Conservation (phyloP, 2,888 invertebrate genomes). For the Tetropium fuscum region DNA sequence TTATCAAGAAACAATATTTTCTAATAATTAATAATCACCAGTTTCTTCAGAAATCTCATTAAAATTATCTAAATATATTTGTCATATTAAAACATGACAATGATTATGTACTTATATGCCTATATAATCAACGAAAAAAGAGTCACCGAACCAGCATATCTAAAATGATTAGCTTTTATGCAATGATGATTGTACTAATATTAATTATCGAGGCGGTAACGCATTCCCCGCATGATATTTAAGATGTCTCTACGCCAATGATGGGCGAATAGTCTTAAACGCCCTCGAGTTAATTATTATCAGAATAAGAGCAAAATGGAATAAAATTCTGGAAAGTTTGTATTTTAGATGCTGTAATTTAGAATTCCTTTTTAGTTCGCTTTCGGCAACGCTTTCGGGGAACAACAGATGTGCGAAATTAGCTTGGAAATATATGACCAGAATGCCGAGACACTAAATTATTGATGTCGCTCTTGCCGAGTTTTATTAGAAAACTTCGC, state of each 20-base stretch:
- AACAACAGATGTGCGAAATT: constrained; percentile 35
- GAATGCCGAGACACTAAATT: constrained; percentile 35
- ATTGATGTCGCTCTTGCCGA: constrained; percentile 32
- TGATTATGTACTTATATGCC: no score
- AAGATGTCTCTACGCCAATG: not conserved
- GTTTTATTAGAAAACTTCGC: constrained; percentile 39
- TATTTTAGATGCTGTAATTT: constrained; percentile 29
- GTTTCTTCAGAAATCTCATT: no score
- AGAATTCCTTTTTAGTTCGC: constrained; percentile 26
- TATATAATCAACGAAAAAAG: no score
- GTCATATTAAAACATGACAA: no score
- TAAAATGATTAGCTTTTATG: no score
- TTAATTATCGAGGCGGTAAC: no score
- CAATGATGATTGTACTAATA: no score
- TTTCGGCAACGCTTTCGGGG: constrained; percentile 20
- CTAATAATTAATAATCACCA: no score
- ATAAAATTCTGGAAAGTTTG: constrained; percentile 32
- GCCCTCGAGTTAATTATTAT: constrained; percentile 32
- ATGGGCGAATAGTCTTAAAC: not conserved
- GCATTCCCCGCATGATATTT: not conserved
- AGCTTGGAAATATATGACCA: constrained; percentile 18
- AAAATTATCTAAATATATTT: no score
- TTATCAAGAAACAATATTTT: no score
- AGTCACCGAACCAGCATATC: no score
- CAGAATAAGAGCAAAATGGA: constrained; percentile 29